Evolutionary conservation across 2,797 vertebrate genomes (phyloP).

Genomic region (Anguilla obscura): DNA sequence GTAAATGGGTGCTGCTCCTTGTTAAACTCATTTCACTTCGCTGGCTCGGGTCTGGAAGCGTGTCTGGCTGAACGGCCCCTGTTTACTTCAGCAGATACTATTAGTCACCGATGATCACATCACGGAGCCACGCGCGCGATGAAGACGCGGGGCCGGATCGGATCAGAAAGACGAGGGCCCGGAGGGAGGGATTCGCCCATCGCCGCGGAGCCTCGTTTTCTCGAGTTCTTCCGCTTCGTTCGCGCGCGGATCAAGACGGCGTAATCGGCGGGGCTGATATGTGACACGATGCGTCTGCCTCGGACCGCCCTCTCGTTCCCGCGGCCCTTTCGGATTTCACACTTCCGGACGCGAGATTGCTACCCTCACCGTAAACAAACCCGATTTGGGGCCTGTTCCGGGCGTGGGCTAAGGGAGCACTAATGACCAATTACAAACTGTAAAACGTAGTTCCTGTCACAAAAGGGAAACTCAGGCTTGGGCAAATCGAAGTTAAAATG

Average conservation of each 20-base stretch:
- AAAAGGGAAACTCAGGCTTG: constrained; percentile 31
- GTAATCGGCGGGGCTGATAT: constrained; percentile 46
- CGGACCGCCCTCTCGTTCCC: constrained; percentile 9
- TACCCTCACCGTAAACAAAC: constrained; percentile 43
- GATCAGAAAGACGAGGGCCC: constrained; percentile 35
- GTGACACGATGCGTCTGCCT: constrained; percentile 45
- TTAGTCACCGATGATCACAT: constrained; percentile 41
- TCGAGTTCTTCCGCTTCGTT: constrained; percentile 19
- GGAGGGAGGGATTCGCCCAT: constrained; percentile 37
- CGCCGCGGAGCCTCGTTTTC: constrained; percentile 18
- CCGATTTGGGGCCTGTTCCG: constrained; percentile 34
- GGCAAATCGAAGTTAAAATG: constrained; percentile 12
- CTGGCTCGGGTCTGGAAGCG: constrained; percentile 30
- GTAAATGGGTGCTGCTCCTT: neutral
- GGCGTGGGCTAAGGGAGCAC: constrained; percentile 15
- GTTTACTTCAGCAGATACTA: constrained; percentile 45
- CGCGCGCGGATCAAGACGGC: constrained; percentile 36
- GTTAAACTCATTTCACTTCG: constrained; percentile 54
- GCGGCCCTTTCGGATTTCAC: constrained; percentile 42
- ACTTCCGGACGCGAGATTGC: constrained; percentile 38
- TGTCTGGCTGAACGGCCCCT: constrained; percentile 27
- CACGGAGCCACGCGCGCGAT: constrained; percentile 32
- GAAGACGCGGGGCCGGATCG: constrained; percentile 20
- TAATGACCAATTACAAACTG: constrained; percentile 54
- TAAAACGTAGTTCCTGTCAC: constrained; percentile 46